Evolutionary conservation across 2,888 invertebrate species (phyloP).

Genomic region (Lordiphosa andalusiaca): DNA sequence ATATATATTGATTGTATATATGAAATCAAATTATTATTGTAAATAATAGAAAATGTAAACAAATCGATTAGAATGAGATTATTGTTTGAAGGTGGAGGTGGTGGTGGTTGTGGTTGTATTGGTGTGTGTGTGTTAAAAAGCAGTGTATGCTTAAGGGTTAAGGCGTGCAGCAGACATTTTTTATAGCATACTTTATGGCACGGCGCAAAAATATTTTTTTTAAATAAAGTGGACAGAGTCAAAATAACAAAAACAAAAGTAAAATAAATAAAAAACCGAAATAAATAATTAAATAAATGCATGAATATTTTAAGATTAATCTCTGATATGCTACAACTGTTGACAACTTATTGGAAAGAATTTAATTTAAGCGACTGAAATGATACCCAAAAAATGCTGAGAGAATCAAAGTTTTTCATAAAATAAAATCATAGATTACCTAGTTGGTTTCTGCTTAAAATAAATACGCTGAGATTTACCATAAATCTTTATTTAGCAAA

Average conservation of each 20-base stretch:
- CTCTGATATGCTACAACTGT: slow-evolving; percentile 15
- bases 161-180: slow-evolving; percentile 35
- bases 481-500: too few relatives aligned
- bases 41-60: slow-evolving; percentile 2
- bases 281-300: slow-evolving; percentile 16
- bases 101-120: too few relatives aligned
- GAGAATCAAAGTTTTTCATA: too few relatives aligned
- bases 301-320: slow-evolving; percentile 21
- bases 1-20: slow-evolving; percentile 48
- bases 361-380: too few relatives aligned
- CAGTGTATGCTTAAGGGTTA: slow-evolving; percentile 43
- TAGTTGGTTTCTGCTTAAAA: too few relatives aligned
- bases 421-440: too few relatives aligned
- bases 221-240: too few relatives aligned
- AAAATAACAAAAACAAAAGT: too few relatives aligned
- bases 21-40: slow-evolving; percentile 16
- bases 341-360: too few relatives aligned
- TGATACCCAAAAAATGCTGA: too few relatives aligned
- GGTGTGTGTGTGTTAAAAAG: slow-evolving; percentile 16
- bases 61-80: not conserved
- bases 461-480: too few relatives aligned
- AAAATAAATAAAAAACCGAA: not conserved
- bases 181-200: slow-evolving; percentile 54
- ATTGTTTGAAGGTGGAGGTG: too few relatives aligned
- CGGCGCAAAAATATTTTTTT: slow-evolving; percentile 13